Conservation (phyloP, 2,797 vertebrate species). For the Helarctos malayanus region DNA sequence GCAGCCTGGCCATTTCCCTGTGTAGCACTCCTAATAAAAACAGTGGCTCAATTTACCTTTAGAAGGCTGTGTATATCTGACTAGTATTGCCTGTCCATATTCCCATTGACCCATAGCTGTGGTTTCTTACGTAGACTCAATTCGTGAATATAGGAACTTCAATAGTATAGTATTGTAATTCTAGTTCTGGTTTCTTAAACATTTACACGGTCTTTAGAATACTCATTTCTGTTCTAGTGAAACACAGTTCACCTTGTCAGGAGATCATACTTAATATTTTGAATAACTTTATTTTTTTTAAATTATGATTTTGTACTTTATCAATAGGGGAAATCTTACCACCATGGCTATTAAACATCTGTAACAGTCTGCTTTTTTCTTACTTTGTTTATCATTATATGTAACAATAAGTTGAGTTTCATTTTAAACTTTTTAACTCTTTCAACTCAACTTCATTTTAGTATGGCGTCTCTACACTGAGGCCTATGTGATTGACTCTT, state of each 20-base stretch:
- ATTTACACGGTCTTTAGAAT: background rate
- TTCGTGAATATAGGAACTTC: background rate
- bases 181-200: background rate
- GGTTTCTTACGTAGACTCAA: background rate
- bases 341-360: background rate
- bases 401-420: background rate
- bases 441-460: background rate
- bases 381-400: background rate
- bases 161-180: background rate
- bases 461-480: background rate
- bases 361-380: background rate
- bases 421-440: slow-evolving; percentile 10
- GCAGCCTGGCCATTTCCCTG: background rate
- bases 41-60: background rate
- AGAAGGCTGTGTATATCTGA: background rate
- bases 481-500: background rate
- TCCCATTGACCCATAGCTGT: background rate
- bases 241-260: background rate
- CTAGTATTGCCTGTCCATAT: background rate
- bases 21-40: slow-evolving; percentile 59
- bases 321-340: background rate
- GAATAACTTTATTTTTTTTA: slow-evolving; percentile 3
- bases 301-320: background rate
- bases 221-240: background rate
- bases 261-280: slow-evolving; percentile 8